Conservation (phyloP, 2,797 vertebrate genomes). For the Rhynchonycteris naso region DNA sequence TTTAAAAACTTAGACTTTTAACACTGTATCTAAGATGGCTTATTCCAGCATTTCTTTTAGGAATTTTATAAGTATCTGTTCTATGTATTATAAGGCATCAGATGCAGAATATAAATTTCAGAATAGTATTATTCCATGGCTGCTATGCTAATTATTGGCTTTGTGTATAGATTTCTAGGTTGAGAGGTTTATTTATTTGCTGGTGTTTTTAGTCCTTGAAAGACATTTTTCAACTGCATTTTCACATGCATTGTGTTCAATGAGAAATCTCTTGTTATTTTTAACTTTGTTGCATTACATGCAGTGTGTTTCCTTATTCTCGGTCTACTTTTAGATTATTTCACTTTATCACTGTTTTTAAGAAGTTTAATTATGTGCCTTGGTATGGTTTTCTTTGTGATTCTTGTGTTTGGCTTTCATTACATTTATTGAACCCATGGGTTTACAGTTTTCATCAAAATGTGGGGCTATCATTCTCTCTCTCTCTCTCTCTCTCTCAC, state of each 20-base stretch:
- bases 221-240: background rate
- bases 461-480: background rate
- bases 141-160: background rate
- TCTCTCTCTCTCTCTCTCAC: background rate
- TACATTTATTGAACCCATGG: background rate
- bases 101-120: background rate
- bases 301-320: background rate
- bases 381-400: background rate
- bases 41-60: background rate
- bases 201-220: background rate
- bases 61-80: background rate
- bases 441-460: background rate
- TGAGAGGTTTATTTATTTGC: background rate
- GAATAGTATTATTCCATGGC: background rate
- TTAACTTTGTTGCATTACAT: background rate
- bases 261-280: background rate
- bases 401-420: background rate
- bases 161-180: background rate
- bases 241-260: background rate
- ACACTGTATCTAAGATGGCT: background rate
- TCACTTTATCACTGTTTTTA: background rate
- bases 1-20: background rate
- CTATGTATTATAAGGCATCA: background rate
- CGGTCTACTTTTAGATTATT: background rate
- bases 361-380: background rate